A percentile compares a stretch with the other conserved stretches of the same genome.
These are phyloP conservation scores for Leptopterna dolabrata DNA, from an alignment of 2,888 invertebrate species.

Conservation along the genomic window DNA sequence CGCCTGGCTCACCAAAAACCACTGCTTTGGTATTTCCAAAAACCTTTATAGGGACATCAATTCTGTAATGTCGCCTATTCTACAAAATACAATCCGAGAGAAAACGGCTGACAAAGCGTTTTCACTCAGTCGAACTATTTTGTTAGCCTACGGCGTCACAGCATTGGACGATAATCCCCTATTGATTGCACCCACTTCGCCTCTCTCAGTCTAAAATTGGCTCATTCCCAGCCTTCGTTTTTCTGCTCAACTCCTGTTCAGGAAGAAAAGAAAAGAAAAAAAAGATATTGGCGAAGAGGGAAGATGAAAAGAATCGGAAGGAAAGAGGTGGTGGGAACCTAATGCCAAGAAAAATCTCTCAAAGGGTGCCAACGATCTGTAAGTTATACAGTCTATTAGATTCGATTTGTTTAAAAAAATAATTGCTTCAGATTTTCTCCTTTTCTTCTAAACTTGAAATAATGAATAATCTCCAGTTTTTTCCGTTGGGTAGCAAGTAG, in stretches of 20 bases:
- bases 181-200: background rate
- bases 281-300: background rate
- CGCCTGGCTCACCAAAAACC: too few relatives aligned
- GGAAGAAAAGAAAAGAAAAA: background rate
- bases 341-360: constrained; percentile 23
- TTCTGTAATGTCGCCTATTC: too few relatives aligned
- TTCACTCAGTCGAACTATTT: background rate
- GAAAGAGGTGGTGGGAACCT: background rate
- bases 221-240: constrained; percentile 17
- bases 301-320: background rate
- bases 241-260: background rate
- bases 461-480: too few relatives aligned
- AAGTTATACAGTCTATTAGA: constrained; percentile 18
- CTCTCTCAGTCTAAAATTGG: background rate
- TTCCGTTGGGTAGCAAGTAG: too few relatives aligned
- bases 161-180: background rate
- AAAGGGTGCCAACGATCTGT: constrained; percentile 15
- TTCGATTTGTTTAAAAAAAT: background rate
- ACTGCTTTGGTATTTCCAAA: too few relatives aligned
- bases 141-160: background rate
- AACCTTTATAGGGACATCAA: too few relatives aligned
- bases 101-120: background rate
- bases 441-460: too few relatives aligned
- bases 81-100: background rate
- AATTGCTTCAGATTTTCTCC: background rate